phyloP scores from a whole-genome alignment of 2,888 invertebrate genomes.

The Dendrolimus houi region DNA sequence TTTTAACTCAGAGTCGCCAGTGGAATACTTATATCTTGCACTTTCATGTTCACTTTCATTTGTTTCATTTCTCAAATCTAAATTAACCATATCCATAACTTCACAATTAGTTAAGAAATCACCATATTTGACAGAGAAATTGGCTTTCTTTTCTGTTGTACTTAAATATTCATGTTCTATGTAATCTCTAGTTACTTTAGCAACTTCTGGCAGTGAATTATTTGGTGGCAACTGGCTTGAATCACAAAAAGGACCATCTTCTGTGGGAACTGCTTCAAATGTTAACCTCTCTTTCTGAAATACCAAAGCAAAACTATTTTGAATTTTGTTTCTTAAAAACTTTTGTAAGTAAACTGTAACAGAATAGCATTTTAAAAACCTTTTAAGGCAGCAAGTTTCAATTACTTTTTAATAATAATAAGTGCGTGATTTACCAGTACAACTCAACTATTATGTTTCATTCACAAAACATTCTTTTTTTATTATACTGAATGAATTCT shows the following conservation, averaged over 20 bases:
- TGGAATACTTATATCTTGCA: neutral
- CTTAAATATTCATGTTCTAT: conserved; percentile 50
- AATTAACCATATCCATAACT: conserved; percentile 22
- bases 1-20: neutral
- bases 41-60: conserved; percentile 8
- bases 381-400: no score
- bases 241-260: conserved; percentile 58
- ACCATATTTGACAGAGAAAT: conserved; percentile 52
- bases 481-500: no score
- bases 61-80: conserved; percentile 14
- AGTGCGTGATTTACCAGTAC: no score
- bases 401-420: no score
- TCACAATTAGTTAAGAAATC: conserved; percentile 58
- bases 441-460: no score
- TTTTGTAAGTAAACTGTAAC: no score
- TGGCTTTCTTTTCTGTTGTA: conserved; percentile 44
- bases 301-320: conserved; percentile 2
- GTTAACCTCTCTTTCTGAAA: conserved; percentile 73
- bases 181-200: conserved; percentile 41
- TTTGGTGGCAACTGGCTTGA: conserved; percentile 17
- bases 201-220: conserved; percentile 14
- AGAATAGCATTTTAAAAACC: no score
- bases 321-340: no score
- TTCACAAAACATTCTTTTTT: no score
- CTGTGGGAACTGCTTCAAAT: conserved; percentile 73